Percentiles rank a stretch among this genome's conserved stretches.
Conservation (phyloP, 2,888 invertebrate species). For the Cephus rjabovi region DNA sequence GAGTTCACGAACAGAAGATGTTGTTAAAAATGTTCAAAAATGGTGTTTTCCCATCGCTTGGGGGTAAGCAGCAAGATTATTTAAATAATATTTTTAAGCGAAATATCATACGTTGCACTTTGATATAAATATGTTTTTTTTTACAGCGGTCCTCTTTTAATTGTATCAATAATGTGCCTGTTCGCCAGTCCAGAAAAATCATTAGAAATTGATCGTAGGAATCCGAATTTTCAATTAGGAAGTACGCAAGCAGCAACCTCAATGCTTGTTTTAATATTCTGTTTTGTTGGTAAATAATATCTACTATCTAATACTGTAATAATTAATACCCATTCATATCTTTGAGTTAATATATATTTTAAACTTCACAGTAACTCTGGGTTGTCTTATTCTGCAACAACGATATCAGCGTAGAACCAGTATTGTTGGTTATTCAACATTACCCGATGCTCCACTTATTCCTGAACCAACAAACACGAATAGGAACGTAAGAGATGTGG, state of each 20-base stretch:
- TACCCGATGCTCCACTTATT: slow-evolving; percentile 31
- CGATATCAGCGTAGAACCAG: slow-evolving; percentile 78
- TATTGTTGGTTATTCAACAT: slow-evolving; percentile 32
- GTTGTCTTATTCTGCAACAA: slow-evolving; percentile 85
- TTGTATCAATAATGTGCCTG: slow-evolving; percentile 75
- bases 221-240: slow-evolving; percentile 84
- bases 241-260: slow-evolving; percentile 82
- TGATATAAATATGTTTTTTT: slow-evolving; percentile 15
- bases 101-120: not conserved
- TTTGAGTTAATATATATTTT: slow-evolving; percentile 14
- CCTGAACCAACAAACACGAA: slow-evolving; percentile 24
- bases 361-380: slow-evolving; percentile 76
- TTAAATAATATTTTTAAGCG: not conserved
- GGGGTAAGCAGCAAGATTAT: slow-evolving; percentile 66
- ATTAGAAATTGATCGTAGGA: slow-evolving; percentile 71
- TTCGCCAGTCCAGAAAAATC: slow-evolving; percentile 67
- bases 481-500: slow-evolving; percentile 59
- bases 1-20: slow-evolving; percentile 85
- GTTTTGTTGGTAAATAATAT: slow-evolving; percentile 77
- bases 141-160: slow-evolving; percentile 75
- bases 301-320: slow-evolving; percentile 3
- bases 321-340: slow-evolving; percentile 19
- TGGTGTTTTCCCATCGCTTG: slow-evolving; percentile 73
- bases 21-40: slow-evolving; percentile 82
- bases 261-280: slow-evolving; percentile 80